phyloP scores from a whole-genome alignment of 2,113 vertebrate species.

The Pycnonotus jocosus region DNA sequence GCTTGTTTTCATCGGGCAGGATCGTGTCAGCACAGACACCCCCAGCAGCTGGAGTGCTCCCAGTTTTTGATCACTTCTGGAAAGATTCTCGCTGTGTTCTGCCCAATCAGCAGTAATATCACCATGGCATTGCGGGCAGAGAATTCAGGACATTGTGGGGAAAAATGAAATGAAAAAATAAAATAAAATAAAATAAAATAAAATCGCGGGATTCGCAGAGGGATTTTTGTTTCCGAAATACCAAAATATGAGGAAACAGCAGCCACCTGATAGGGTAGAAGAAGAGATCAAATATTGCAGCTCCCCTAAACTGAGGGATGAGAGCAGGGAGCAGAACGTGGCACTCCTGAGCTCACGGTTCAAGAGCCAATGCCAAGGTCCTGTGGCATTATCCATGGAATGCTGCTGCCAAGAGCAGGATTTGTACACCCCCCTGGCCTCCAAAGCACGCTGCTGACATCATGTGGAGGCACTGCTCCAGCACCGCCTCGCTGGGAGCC shows the following conservation, averaged over 20 bases:
- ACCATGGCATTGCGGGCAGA: not conserved
- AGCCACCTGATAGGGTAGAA: not conserved
- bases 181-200: not conserved
- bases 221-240: not conserved
- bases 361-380: not conserved
- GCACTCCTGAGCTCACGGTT: not conserved
- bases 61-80: accelerated
- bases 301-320: not conserved
- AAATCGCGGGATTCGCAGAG: accelerated
- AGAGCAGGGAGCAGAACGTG: not conserved
- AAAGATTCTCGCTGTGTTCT: not conserved
- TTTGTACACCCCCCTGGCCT: not conserved
- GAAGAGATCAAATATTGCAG: not conserved
- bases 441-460: conserved; percentile 5
- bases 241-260: not conserved
- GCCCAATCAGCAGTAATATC: not conserved
- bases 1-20: not conserved
- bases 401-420: not conserved
- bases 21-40: not conserved
- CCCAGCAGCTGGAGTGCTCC: not conserved
- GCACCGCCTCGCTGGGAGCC: not conserved
- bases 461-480: not conserved
- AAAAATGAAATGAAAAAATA: not conserved
- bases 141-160: not conserved
- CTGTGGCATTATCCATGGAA: not conserved